Base-by-base conservation (phyloP, 1,140 invertebrate genomes). In the Drosophila kanapiae region DNA sequence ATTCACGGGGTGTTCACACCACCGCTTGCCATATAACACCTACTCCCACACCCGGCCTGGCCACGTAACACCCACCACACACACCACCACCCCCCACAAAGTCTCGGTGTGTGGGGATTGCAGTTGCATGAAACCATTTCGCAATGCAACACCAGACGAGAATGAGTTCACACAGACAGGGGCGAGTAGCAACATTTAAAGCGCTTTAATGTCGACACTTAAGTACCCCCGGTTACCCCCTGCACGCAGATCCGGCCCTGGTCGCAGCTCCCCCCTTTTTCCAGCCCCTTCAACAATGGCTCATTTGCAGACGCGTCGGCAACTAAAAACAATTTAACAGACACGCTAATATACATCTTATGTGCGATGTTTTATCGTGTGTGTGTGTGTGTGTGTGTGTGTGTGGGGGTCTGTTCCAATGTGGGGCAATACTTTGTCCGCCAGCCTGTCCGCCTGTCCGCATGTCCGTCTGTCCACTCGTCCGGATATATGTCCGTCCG, bases 271-370 rank as follows among this genome's bases (percentile, higher is more conserved):
- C 23, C 16, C 6, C 35, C 14, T 42, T 11, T 2, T 48, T 16
- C 38, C 10, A 16, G 5, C 14, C 75, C 45, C 45, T 59, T 9
- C 33, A 78, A 88, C 83, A 87, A 87, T 88, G 84, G 76, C 76
- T 88, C 84, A 87, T 88, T 87, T 88, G 84, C 72, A 84, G 84
- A 78, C 84, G 84, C 80, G 75, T 83, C 77, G 77, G 74, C 53
- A 88, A 88, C 81, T 65, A 90, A 84, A 90, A 88, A 88, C 80
- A 90, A 88, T 84, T 88, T 90, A 75, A 84, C 68, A 68, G 74
- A 72, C 64, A 64, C 59, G 81, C 80, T 88, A 88, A 90, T 90
- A 84, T 84, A 83, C 69, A 88, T 83, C 67, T 75, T 80, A 74
- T 65, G 63, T 64, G 53, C 58, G 49, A 78, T 63, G 65, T 18